Base-by-base conservation (phyloP, 53 echinoderm and acorn worm species). In the Arbacia lixula region DNA sequence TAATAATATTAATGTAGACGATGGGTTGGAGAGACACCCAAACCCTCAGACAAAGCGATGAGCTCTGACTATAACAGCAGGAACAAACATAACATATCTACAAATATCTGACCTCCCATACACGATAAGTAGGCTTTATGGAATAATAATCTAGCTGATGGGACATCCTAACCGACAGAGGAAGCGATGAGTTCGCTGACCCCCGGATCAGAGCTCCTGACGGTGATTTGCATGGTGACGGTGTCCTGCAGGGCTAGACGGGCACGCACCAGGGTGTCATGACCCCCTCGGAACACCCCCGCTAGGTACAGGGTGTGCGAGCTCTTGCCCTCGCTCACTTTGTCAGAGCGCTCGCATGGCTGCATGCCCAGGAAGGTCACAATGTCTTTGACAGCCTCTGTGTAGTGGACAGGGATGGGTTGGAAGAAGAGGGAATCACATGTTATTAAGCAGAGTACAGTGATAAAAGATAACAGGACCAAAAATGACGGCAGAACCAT, bases 221-320 rank as follows among this genome's bases (percentile, higher is more conserved):
- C 98, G 3, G 94, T 98, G 33, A 98, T 98, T 55, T 98, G 98
- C 98, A 98, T 98, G 77, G 92, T 98, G 56, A 98, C 92, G 0
- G 94, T 98, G 78, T 98, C 98, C 58, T 94, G 93, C 12, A 98
- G 90, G 20, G 92, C 94, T n/a, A 98, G 92, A 34, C 91, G 87
- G 30, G 98, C 88, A 12, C 94, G 86, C 39, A 98, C 98, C 62
- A 98, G 69, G 31, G 86, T 79, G 36, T 98, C 98, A 20, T 94
- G 90, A 12, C 98, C 98, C 0, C 98, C 98, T 21, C 98, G 68
- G 90, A 92, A 98, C 80, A 98, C 94, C 33, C 98, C 98, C 0
- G 98, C 98, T 41, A 98, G 55, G 84, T 90, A 98, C 30, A 98
- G 89, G 43, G 98, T 90, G 55, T 98, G 98, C 16, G 98, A 92